A percentile compares a stretch with the other conserved stretches of the same genome.
These are phyloP conservation scores for Falcaria lacertinaria DNA, from an alignment of 2,888 invertebrate species.

Conservation along the genomic window DNA sequence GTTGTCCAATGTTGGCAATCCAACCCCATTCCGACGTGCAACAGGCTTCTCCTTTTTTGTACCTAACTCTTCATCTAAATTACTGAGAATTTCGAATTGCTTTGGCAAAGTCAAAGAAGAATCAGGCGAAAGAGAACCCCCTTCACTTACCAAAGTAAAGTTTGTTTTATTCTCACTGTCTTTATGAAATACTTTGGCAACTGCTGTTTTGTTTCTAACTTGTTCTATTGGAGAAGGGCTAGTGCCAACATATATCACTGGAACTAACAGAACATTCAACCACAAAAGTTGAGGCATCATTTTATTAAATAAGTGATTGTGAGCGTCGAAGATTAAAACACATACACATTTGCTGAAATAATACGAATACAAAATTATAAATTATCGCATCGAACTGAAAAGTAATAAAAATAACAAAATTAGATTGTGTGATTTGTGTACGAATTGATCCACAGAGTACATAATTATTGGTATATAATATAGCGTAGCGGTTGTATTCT, in stretches of 20 bases:
- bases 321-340: slow-evolving; percentile 10
- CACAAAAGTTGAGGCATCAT: slow-evolving; percentile 33
- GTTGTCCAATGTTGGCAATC: slow-evolving; percentile 12
- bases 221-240: slow-evolving; percentile 18
- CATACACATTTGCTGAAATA: slow-evolving; percentile 9
- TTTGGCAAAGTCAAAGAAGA: slow-evolving; percentile 33
- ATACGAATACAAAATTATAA: too few relatives aligned
- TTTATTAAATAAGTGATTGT: slow-evolving; percentile 20
- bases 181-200: slow-evolving; percentile 8
- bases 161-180: slow-evolving; percentile 24
- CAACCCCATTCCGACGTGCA: slow-evolving; percentile 44
- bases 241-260: slow-evolving; percentile 18
- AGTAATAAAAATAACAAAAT: too few relatives aligned
- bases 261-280: slow-evolving; percentile 30
- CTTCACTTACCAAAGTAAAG: slow-evolving; percentile 44
- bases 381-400: too few relatives aligned
- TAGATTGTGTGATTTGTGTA: too few relatives aligned
- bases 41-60: slow-evolving; percentile 40
- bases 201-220: slow-evolving; percentile 6
- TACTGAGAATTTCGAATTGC: slow-evolving; percentile 32
- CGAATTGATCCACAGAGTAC: too few relatives aligned
- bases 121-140: slow-evolving; percentile 40
- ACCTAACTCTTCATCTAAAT: slow-evolving; percentile 37
- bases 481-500: too few relatives aligned
- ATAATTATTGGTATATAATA: too few relatives aligned